A percentile compares a stretch with the other conserved stretches of the same genome.
Conservation (phyloP, 2,797 vertebrate species). For the Kryptolebias ocellatus region DNA sequence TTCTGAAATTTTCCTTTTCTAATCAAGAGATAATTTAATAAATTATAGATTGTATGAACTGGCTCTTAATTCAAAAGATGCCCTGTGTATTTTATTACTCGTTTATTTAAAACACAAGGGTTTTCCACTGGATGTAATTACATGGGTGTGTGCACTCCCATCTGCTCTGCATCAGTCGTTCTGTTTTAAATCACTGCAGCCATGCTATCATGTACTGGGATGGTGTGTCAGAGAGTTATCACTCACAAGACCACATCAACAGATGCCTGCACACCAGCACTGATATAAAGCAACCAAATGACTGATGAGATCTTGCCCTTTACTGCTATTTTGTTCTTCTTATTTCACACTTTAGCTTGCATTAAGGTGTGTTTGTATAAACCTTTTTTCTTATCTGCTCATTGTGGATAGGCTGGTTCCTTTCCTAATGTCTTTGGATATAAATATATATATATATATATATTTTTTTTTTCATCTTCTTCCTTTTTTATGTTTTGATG, state of each 20-base stretch:
- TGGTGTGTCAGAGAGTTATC: slow-evolving; percentile 49
- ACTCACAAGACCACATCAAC: slow-evolving; percentile 54
- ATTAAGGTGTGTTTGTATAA: not conserved
- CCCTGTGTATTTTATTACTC: slow-evolving; percentile 17
- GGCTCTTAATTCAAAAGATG: slow-evolving; percentile 16
- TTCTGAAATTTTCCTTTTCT: slow-evolving; percentile 1
- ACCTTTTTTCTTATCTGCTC: slow-evolving; percentile 9
- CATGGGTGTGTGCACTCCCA: slow-evolving; percentile 32
- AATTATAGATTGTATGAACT: slow-evolving; percentile 14
- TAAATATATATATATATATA: too few relatives aligned
- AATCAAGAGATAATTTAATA: slow-evolving; percentile 23
- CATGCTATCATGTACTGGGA: slow-evolving; percentile 45
- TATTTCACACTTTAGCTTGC: slow-evolving; percentile 2
- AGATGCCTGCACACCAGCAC: slow-evolving; percentile 46
- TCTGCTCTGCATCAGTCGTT: slow-evolving; percentile 31
- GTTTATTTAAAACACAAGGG: slow-evolving; percentile 21
- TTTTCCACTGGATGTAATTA: slow-evolving; percentile 37
- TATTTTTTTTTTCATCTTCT: too few relatives aligned
- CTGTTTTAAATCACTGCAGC: slow-evolving; percentile 56
- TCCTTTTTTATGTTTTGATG: not conserved
- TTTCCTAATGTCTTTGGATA: not conserved
- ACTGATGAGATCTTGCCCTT: slow-evolving; percentile 47
- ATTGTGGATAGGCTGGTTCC: not conserved
- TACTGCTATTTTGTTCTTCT: slow-evolving; percentile 6
- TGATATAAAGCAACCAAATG: slow-evolving; percentile 48